These are phyloP conservation scores for Eupithecia pulchellata DNA, from an alignment of 2,888 invertebrate species.

Conservation along the genomic window DNA sequence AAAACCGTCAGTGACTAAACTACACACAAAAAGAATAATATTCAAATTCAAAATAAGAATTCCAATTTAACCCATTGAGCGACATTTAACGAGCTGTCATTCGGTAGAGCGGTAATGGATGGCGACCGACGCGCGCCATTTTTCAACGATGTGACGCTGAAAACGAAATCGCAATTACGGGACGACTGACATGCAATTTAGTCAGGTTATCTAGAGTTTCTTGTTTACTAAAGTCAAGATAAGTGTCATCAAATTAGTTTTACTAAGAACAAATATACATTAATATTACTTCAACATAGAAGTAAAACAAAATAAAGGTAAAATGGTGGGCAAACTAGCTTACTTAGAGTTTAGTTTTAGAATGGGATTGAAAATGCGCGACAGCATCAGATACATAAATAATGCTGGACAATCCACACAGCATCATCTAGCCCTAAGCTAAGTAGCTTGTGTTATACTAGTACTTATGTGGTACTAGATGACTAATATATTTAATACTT, in stretches of 20 bases:
- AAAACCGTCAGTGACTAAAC: background rate
- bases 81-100: conserved; percentile 58
- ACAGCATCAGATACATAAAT: too few species aligned
- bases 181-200: conserved; percentile 42
- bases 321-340: background rate
- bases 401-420: too few species aligned
- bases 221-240: conserved; percentile 4
- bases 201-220: conserved; percentile 11
- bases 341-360: too few species aligned
- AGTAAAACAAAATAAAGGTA: background rate
- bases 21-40: conserved; percentile 13
- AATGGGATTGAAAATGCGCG: too few species aligned
- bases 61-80: conserved; percentile 44
- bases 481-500: too few species aligned
- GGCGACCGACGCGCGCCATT: conserved; percentile 51
- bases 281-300: background rate
- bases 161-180: conserved; percentile 51
- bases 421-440: too few species aligned
- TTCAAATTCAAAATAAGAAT: conserved; percentile 40
- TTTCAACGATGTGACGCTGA: conserved; percentile 51
- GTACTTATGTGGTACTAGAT: too few species aligned
- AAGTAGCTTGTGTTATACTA: too few species aligned
- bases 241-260: conserved; percentile 10
- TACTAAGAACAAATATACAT: background rate
- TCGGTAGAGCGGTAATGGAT: conserved; percentile 57